Conservation (phyloP, 2,797 vertebrate species). For the Neosilurus hyrtlii region DNA sequence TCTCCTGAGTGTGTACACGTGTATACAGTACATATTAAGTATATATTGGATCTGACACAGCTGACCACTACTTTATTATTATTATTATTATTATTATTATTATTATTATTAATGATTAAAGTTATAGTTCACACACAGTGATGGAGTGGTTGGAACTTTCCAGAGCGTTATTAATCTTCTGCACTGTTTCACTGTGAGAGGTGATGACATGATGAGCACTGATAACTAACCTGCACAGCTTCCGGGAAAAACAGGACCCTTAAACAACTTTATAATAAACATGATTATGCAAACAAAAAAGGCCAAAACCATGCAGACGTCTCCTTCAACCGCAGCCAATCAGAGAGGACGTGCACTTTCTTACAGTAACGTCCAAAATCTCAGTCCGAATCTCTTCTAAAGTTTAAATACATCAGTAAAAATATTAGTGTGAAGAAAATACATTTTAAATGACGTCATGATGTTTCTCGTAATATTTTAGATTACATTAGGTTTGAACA, state of each 20-base stretch:
- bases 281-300: background rate
- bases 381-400: background rate
- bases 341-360: background rate
- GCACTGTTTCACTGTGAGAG: background rate
- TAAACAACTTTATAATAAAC: background rate
- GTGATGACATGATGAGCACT: background rate
- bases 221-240: background rate
- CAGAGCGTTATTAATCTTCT: background rate
- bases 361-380: background rate
- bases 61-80: conserved; percentile 4
- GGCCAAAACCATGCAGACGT: background rate
- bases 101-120: background rate
- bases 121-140: background rate
- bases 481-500: background rate
- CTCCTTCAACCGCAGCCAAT: too few relatives aligned
- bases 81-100: background rate
- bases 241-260: background rate
- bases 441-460: background rate
- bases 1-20: too few relatives aligned
- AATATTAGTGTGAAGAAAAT: background rate
- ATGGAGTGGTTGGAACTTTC: background rate
- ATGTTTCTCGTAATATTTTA: background rate
- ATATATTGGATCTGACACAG: conserved; percentile 56
- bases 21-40: conserved; percentile 41
- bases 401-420: too few relatives aligned